Conservation (phyloP, 2,113 vertebrate species). For the Pionites leucogaster region DNA sequence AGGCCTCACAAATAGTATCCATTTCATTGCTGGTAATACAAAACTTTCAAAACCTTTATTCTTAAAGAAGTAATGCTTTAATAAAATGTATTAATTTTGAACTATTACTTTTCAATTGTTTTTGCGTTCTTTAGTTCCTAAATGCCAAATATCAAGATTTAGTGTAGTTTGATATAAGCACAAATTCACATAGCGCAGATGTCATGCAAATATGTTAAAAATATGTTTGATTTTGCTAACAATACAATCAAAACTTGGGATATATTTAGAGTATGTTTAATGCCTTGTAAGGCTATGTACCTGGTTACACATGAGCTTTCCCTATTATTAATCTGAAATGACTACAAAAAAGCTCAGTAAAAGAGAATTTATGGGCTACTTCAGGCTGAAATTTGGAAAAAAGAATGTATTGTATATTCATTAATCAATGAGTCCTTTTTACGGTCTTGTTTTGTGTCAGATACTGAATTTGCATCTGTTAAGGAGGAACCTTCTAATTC, state of each 20-base stretch:
- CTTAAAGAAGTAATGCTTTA: not conserved
- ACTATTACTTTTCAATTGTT: not conserved
- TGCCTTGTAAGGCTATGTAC: not conserved
- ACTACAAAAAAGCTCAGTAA: not conserved
- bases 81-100: not conserved
- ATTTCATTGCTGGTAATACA: not conserved
- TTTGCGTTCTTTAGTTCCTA: not conserved
- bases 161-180: not conserved
- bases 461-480: not conserved
- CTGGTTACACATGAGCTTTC: not conserved
- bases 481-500: not conserved
- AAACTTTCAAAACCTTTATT: not conserved
- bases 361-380: not conserved
- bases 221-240: not conserved
- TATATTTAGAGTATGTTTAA: not conserved
- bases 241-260: not conserved
- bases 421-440: not conserved
- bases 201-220: not conserved
- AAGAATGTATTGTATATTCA: not conserved
- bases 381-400: constrained; percentile 16
- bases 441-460: not conserved
- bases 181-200: not conserved
- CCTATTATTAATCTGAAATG: not conserved
- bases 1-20: not conserved
- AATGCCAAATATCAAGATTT: not conserved